Base-by-base conservation (phyloP, 2,113 vertebrate genomes). In the Ameiurus melas region DNA sequence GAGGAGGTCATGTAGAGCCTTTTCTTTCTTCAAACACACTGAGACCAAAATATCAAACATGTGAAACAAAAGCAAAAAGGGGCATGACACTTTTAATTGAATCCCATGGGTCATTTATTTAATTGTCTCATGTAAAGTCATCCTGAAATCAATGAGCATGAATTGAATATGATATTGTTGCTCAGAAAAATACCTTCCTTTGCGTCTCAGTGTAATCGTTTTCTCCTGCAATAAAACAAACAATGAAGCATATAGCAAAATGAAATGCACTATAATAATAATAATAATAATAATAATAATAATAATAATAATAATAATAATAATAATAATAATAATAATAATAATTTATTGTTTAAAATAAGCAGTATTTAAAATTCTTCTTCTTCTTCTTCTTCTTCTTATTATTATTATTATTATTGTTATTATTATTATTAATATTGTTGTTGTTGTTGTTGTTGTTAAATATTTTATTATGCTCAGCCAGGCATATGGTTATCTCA, bases 101-200 rank as follows among this genome's bases (percentile, higher is more conserved):
- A 95, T 93, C 92, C 89, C 92, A 93, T 90, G 94, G 94, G 94
- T 95, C 94, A 95, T 95, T 95, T 94, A 91, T 91, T 90, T 92
- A 89, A 94, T 94, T 94, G 94, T 94, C 90, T 94, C 91, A 90
- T 93, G 43, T 70, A 94, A 93, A 93, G 91, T 93, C 89, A 93
- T 92, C 91, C 90, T 93, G 89, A 93, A 94, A 93, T 92, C 90
- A 92, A 92, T 89, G 66, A 68, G 83, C 86, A 83, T 57, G 90
- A 91, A 92, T 92, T 85, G 89, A 92, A 89, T 92, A 90, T 91
- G 90, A 92, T 93, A 90, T 92, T 91, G 92, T 90, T 88, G 92
- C 89, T 91, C 90, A 90, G 92, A 91, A 92, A 91, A 92, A 88
- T 91, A 92, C 92, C 89, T 84, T 83, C 22, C 83, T 85, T 85